Conservation (phyloP, 2,797 vertebrate species). For the Melanotaenia nigrans region DNA sequence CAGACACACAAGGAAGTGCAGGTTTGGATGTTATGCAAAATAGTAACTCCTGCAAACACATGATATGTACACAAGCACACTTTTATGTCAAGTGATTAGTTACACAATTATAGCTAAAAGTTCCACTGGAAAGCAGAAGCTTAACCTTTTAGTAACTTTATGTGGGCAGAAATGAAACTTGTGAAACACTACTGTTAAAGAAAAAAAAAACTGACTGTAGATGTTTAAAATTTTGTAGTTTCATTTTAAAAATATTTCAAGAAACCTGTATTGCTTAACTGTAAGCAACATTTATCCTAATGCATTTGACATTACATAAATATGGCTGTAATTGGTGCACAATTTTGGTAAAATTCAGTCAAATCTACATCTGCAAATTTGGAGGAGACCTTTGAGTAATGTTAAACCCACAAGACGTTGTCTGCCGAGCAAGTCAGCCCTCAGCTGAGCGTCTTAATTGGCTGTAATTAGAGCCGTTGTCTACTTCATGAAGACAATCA, state of each 20-base stretch:
- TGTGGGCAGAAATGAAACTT: constrained; percentile 71
- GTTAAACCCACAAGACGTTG: constrained; percentile 36
- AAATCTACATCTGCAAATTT: constrained; percentile 19
- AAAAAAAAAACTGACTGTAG: neutral
- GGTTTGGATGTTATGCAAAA: constrained; percentile 53
- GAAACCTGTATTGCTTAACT: neutral
- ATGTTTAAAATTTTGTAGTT: constrained; percentile 1
- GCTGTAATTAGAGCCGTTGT: constrained; percentile 61
- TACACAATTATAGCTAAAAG: constrained; percentile 62
- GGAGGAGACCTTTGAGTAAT: constrained; percentile 24
- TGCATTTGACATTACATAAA: neutral
- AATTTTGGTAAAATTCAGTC: neutral
- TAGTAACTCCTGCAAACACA: constrained; percentile 14
- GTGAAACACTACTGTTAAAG: constrained; percentile 26
- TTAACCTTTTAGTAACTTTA: constrained; percentile 43
- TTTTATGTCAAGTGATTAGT: constrained; percentile 63
- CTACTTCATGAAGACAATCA: constrained; percentile 63
- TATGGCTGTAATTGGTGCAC: neutral
- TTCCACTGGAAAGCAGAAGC: constrained; percentile 72
- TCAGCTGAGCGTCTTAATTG: constrained; percentile 59
- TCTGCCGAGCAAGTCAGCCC: constrained; percentile 31
- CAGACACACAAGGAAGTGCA: constrained; percentile 46
- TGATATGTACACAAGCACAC: constrained; percentile 27
- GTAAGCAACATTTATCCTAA: neutral
- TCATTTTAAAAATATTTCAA: neutral